Base-by-base conservation (phyloP, 2,113 vertebrate species). In the Emydura subglobosa region DNA sequence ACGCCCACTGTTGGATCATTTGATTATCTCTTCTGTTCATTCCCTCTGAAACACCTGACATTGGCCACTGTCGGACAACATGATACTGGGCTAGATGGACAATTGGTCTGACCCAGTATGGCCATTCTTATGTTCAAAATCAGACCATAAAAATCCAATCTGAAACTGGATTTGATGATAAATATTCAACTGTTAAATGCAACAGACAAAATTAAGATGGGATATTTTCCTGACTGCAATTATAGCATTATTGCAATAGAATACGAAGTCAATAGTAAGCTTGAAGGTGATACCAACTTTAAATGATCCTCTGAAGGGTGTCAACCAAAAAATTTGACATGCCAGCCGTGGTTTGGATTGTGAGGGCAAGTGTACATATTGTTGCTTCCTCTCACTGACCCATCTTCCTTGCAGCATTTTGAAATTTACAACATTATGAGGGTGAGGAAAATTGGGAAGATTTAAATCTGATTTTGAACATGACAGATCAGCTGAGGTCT, bases 341-440 rank as follows among this genome's bases (percentile, higher is more conserved):
- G 95, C 89, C 80, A 91, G 93, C 88, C 93, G 39, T 86, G 88
- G 95, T 92, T 31, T 89, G 50, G 83, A 89, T 44, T 90, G 80
- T 0, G 0, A 95, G 88, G 82, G 82, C 92, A 94, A 90, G 42
- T 0, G 1, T 85, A 80, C 76, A 91, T 88, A 82, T 65, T 89
- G 82, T 88, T 91, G 88, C 91, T 95, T 94, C 96, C 95, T 97
- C 97, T 96, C 82, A 96, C 94, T 85, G n/a, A 97, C 65, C 94
- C 96, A 97, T 97, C 97, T 97, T 95, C 49, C 47, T 83, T 87
- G 83, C 90, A 92, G 51, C 81, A 87, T 22, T 61, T 85, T 89
- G 47, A 95, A 97, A 92, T 25, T 0, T 47, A 83, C 78, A 92
- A 47, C 29, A 39, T 55, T 88, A 84, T 6, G 39, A 96, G 92